Evolutionary conservation across 92 coral and sea anemone genomes (phyloP).

Genomic region (Phymanthus crucifer): DNA sequence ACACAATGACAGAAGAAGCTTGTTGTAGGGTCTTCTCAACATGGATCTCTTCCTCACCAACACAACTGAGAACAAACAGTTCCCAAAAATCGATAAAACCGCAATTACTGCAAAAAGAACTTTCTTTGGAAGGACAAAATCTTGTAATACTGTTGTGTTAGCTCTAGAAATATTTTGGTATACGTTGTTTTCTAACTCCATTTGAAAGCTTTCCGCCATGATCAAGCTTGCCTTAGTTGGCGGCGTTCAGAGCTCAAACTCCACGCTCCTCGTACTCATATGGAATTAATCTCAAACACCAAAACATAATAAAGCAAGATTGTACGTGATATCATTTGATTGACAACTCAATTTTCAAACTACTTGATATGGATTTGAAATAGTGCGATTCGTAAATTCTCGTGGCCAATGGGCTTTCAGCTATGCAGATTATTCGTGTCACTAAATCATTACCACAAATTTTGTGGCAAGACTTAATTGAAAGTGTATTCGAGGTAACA

Average conservation of each 20-base stretch:
- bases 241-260: not conserved
- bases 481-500: not conserved
- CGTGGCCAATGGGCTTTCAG: not conserved
- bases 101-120: slow-evolving; percentile 47
- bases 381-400: not conserved
- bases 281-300: not conserved
- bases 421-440: not conserved
- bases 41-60: slow-evolving; percentile 37
- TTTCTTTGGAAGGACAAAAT: not conserved
- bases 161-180: not conserved
- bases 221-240: not conserved
- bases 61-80: slow-evolving; percentile 45
- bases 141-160: not conserved
- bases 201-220: too few species aligned
- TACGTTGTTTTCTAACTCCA: not conserved
- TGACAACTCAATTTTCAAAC: slow-evolving; percentile 1
- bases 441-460: not conserved
- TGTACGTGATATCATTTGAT: not conserved
- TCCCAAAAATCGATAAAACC: slow-evolving; percentile 33
- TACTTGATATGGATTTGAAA: too few species aligned
- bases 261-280: too few species aligned
- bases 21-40: slow-evolving; percentile 55
- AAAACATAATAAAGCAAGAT: not conserved
- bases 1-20: slow-evolving; percentile 51
- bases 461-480: not conserved